phyloP scores from a whole-genome alignment of 2,113 vertebrate species.

The Illadopsis cleaveri region DNA sequence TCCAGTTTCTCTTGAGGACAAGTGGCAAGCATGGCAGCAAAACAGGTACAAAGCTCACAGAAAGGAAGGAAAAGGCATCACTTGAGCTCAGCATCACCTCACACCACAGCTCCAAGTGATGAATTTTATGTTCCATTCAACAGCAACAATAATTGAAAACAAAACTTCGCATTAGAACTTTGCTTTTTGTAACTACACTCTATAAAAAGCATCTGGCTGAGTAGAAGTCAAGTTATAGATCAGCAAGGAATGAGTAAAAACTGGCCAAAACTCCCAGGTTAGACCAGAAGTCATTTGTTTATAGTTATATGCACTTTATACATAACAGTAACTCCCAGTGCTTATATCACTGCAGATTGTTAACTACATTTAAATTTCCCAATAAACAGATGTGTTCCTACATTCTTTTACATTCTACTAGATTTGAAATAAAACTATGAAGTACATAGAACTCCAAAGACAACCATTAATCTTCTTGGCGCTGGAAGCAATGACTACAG shows the following conservation, averaged over 20 bases:
- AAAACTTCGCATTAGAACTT: background rate
- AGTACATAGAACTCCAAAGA: background rate
- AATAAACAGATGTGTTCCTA: background rate
- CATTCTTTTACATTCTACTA: background rate
- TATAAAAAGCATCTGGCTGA: background rate
- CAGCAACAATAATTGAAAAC: background rate
- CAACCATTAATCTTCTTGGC: conserved; percentile 43
- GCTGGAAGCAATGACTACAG: background rate
- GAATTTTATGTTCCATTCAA: background rate
- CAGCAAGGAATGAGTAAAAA: background rate
- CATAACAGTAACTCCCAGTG: background rate
- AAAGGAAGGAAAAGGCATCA: background rate
- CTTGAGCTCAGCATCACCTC: background rate
- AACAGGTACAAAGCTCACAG: background rate
- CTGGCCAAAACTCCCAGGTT: background rate
- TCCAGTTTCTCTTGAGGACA: background rate
- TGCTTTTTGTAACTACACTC: background rate
- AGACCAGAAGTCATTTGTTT: background rate
- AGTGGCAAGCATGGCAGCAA: background rate
- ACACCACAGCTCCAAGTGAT: background rate
- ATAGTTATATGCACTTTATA: background rate
- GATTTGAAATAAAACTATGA: conserved; percentile 8
- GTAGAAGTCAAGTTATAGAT: background rate
- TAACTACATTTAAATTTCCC: background rate
- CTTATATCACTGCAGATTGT: background rate